Base-by-base conservation (phyloP, 2,113 vertebrate genomes). In the Calidris pygmaea region DNA sequence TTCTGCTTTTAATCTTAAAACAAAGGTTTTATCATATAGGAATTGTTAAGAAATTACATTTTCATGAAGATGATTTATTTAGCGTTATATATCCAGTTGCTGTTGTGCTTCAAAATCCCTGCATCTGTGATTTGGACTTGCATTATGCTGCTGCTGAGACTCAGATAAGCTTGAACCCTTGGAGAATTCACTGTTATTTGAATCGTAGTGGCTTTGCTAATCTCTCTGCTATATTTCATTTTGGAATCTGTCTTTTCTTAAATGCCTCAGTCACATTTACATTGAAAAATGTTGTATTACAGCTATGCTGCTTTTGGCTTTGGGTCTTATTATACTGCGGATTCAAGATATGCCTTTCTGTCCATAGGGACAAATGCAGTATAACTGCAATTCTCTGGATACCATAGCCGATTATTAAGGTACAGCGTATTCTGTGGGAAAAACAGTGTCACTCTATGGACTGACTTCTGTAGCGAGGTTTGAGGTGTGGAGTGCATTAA, bases 101-200 rank as follows among this genome's bases (percentile, higher is more conserved):
- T 92, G 34, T 87, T 87, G 52, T 86, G 76, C 68, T 93, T 89
- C 68, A 75, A 75, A 92, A 88, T 94, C 82, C 68, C 27, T 39
- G 23, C 41, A 59, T 95, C 72, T 90, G 45, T 89, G 83, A 86
- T 89, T 95, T 96, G 60, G 80, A 60, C 83, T 93, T 96, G 56
- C 93, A 66, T 92, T 95, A 70, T 59, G 58, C 67, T 93, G 91
- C 94, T 96, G 84, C 77, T 87, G 86, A 82, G 87, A 59, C 74
- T 82, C 83, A 95, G 96, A 97, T 97, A 96, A 97, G 89, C 90
- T 79, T 89, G 90, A 92, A 95, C 58, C 92, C 80, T 82, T 92
- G 70, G 92, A 96, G 92, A 91, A 96, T 95, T 96, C 80, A 39
- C 39, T 93, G 84, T 72, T 96, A 66, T 76, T 95, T 96, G 94